Evolutionary conservation across 2,888 invertebrate species (phyloP).

Genomic region (Neocrepidodera transversa): DNA sequence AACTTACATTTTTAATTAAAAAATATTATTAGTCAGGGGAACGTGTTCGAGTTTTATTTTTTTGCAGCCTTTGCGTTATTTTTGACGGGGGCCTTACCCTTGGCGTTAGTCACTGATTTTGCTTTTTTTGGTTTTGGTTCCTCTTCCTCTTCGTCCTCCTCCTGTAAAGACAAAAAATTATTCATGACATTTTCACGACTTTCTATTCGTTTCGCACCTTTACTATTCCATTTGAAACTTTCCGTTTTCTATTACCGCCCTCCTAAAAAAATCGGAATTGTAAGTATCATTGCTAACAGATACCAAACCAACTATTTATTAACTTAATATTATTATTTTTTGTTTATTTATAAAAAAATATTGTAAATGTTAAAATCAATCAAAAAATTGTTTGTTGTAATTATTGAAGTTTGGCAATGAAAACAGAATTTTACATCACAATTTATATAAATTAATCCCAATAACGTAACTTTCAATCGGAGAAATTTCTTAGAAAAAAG

Average conservation of each 20-base stretch:
- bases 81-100: slow-evolving; percentile 71
- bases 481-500: no score
- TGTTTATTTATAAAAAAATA: no score
- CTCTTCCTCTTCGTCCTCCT: slow-evolving; percentile 76
- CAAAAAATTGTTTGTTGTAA: no score
- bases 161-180: slow-evolving; percentile 58
- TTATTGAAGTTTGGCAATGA: no score
- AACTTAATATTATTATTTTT: no score
- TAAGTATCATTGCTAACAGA: slow-evolving; percentile 24
- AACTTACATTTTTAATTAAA: slow-evolving; percentile 23
- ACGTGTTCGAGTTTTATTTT: slow-evolving; percentile 60
- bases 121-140: slow-evolving; percentile 79
- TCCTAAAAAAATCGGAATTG: slow-evolving; percentile 45
- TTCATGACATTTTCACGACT: slow-evolving; percentile 13
- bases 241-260: slow-evolving; percentile 50
- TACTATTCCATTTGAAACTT: slow-evolving; percentile 51
- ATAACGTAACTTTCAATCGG: no score
- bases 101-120: slow-evolving; percentile 75
- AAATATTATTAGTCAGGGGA: no score
- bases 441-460: no score
- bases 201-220: slow-evolving; percentile 49
- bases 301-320: no score
- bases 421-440: no score
- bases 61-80: slow-evolving; percentile 64
- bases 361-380: no score